A percentile compares a stretch with the other conserved stretches of the same genome.
These are phyloP conservation scores for Drosophila nr. perissopoda DNA, from an alignment of 2,888 invertebrate genomes.

Conservation along the genomic window DNA sequence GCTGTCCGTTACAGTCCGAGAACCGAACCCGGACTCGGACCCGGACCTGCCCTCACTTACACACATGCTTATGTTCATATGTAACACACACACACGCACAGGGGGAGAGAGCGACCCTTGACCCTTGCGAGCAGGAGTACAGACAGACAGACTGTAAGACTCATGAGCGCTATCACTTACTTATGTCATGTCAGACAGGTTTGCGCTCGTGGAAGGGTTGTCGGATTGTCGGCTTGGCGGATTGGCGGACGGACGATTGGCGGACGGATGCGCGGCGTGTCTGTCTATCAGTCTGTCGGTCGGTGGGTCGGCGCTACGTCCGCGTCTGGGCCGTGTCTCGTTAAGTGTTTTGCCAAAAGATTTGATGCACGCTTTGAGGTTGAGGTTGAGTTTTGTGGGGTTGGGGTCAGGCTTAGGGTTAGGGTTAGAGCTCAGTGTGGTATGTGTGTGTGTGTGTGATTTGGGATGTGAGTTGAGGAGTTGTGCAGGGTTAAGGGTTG, in stretches of 20 bases:
- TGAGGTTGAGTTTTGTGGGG: slow-evolving; percentile 12
- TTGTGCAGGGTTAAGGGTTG: slow-evolving; percentile 42
- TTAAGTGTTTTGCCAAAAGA: slow-evolving; percentile 74
- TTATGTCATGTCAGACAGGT: slow-evolving; percentile 76
- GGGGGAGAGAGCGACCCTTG: slow-evolving; percentile 53
- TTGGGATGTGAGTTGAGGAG: not conserved
- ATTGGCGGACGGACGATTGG: slow-evolving; percentile 25
- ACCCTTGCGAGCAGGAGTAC: slow-evolving; percentile 46
- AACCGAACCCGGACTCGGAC: slow-evolving; percentile 15
- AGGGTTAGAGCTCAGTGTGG: not conserved
- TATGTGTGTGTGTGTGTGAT: slow-evolving; percentile 16
- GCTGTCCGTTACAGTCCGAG: slow-evolving; percentile 18
- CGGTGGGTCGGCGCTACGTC: slow-evolving; percentile 8
- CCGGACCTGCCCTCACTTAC: slow-evolving; percentile 44
- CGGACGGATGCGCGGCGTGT: slow-evolving; percentile 1
- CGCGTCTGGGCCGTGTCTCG: slow-evolving; percentile 71
- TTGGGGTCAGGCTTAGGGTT: slow-evolving; percentile 20
- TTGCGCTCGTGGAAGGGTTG: slow-evolving; percentile 35
- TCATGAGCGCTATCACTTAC: slow-evolving; percentile 77
- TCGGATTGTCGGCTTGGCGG: slow-evolving; percentile 29
- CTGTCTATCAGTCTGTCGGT: slow-evolving; percentile 3
- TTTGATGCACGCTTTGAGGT: slow-evolving; percentile 58
- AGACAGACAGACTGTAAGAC: slow-evolving; percentile 44
- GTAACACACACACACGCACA: slow-evolving; percentile 1
- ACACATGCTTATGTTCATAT: slow-evolving; percentile 1